Evolutionary conservation across 2,797 vertebrate genomes (phyloP).

Genomic region (Cynopterus sphinx): DNA sequence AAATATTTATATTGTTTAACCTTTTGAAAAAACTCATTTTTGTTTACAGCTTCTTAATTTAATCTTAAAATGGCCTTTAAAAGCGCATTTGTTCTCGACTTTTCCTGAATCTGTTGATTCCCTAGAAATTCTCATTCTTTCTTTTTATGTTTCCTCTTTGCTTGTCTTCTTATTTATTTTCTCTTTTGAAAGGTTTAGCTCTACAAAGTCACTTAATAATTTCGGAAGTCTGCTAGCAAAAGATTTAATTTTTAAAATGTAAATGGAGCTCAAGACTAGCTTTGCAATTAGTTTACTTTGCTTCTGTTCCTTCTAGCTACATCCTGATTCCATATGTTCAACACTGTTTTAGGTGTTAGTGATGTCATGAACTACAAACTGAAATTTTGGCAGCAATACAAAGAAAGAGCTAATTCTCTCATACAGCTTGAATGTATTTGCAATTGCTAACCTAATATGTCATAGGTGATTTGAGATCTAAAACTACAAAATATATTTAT

Average conservation of each 20-base stretch:
- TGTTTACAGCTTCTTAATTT: slow-evolving; percentile 45
- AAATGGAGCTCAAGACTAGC: slow-evolving; percentile 1
- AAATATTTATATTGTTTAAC: neutral
- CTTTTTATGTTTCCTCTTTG: neutral
- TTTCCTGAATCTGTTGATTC: neutral
- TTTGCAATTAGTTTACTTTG: slow-evolving; percentile 60
- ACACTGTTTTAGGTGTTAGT: slow-evolving; percentile 64
- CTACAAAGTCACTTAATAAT: slow-evolving; percentile 23
- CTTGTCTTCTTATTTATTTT: slow-evolving; percentile 17
- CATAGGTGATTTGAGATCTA: slow-evolving; percentile 40
- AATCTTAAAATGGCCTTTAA: slow-evolving; percentile 21
- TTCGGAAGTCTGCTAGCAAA: slow-evolving; percentile 31
- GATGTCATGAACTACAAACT: slow-evolving; percentile 61
- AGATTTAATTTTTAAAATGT: slow-evolving; percentile 49
- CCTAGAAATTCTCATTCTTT: neutral
- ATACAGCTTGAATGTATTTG: slow-evolving; percentile 45
- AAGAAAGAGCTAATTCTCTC: slow-evolving; percentile 59
- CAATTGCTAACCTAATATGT: slow-evolving; percentile 61
- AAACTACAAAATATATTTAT: slow-evolving; percentile 60
- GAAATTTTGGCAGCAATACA: slow-evolving; percentile 61
- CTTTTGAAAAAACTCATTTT: slow-evolving; percentile 18
- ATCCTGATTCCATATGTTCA: slow-evolving; percentile 53
- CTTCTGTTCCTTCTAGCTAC: slow-evolving; percentile 45
- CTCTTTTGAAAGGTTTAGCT: slow-evolving; percentile 21
- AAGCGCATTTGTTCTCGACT: neutral